These are phyloP conservation scores for Masticophis lateralis DNA, from an alignment of 2,797 vertebrate genomes.

Conservation along the genomic window DNA sequence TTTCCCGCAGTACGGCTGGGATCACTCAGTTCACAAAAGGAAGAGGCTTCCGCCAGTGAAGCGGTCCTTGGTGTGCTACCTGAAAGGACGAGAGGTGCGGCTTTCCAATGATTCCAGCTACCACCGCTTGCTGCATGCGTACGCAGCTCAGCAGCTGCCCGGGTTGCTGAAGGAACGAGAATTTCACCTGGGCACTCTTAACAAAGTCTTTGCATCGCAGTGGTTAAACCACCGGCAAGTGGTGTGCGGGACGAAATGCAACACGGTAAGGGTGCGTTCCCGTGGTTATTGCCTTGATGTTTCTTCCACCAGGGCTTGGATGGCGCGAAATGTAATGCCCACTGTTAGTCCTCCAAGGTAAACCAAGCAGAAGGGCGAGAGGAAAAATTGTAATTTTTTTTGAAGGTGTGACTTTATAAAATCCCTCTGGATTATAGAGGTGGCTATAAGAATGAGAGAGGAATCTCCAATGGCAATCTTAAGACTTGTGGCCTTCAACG, in stretches of 20 bases:
- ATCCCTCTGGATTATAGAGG: background rate
- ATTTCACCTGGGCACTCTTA: slow-evolving; percentile 90
- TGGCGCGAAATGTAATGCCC: fast-evolving
- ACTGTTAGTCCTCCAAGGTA: background rate
- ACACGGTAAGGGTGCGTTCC: slow-evolving; percentile 81
- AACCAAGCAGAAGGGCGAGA: background rate
- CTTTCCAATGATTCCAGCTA: slow-evolving; percentile 84
- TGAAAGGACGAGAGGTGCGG: slow-evolving; percentile 88
- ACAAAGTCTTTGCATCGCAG: slow-evolving; percentile 98
- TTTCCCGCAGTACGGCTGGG: slow-evolving; percentile 71
- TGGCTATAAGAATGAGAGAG: background rate
- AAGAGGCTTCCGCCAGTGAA: slow-evolving; percentile 83
- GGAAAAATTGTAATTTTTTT: background rate
- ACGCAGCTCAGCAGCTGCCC: slow-evolving; percentile 89
- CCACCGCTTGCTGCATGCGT: slow-evolving; percentile 81
- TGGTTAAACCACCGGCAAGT: slow-evolving; percentile 98
- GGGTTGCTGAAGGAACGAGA: slow-evolving; percentile 89
- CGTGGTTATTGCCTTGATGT: background rate
- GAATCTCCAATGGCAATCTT: background rate
- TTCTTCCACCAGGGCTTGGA: background rate
- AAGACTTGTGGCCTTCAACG: background rate
- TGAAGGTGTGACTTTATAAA: background rate
- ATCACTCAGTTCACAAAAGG: slow-evolving; percentile 73
- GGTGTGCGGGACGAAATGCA: slow-evolving; percentile 97
- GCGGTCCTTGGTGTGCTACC: slow-evolving; percentile 88